Evolutionary conservation across 2,888 invertebrate genomes (phyloP), one percentile per base, ranked within the genome.

Genomic region (Erebia epiphron): DNA sequence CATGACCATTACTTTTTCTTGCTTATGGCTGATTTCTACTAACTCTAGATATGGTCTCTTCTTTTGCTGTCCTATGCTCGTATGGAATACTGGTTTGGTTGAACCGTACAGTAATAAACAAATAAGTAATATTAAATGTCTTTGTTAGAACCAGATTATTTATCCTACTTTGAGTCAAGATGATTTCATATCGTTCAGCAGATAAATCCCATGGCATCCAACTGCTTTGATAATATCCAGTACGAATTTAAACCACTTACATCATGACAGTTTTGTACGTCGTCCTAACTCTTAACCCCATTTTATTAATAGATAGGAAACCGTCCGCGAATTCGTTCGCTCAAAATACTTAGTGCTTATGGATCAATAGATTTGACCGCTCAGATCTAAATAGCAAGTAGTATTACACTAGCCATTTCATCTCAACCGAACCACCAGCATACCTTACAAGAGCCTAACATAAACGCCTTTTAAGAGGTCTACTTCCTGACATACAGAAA

Each of bases 321-420:
- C 62, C 49, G 62, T 62, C 62, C 62, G 62, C 62, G 49, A 62
- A 62, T 62, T 62, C 46, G 49, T 62, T 21, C 62, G 62, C 62
- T 62, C 21, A 62, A 62, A 62, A 62, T 62, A n/a, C n/a, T n/a
- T n/a, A 62, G 62, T 16, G 62, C 49, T 62, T 62, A 62, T 62
- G 62, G 62, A 62, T 62, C 62, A 62, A 62, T 62, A 62, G 62
- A 62, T 49, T 49, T 62, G 62, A 62, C 62, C 62, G 62, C 49
- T 62, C 49, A 18, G 62, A 62, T 62, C 18, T 49, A 49, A 62
- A 57, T 21, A 57, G 21, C 21, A 21, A 21, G 11, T 11, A 57
- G 9, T 13, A 13, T 5, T n/a, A n/a, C n/a, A n/a, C 18, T 26
- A 13, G 13, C 18, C 35, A 35, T 35, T 35, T 35, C 35, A 35